These are phyloP conservation scores for Xestia ashworthii DNA, from an alignment of 2,888 invertebrate genomes.

Conservation along the genomic window DNA sequence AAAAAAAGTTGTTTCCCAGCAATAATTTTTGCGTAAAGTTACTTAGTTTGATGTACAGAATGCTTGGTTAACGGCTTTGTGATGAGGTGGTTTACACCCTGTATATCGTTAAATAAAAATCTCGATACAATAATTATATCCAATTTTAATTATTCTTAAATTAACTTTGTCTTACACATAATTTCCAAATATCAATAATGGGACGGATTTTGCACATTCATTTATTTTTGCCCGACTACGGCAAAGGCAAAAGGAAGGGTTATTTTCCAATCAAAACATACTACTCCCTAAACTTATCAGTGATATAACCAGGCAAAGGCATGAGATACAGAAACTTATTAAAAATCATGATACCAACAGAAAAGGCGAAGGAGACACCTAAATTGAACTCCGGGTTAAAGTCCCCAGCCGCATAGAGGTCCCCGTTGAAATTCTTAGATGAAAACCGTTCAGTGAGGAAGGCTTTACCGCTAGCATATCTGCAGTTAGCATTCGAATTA, in stretches of 20 bases:
- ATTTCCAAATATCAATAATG: slow-evolving; percentile 7
- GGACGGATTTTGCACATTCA: slow-evolving; percentile 37
- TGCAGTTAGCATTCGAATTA: slow-evolving; percentile 91
- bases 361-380: slow-evolving; percentile 95
- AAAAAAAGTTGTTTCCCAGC: too few species aligned
- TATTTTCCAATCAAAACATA: neutral
- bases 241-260: too few species aligned
- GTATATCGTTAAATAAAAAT: too few species aligned
- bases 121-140: neutral
- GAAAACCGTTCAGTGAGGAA: slow-evolving; percentile 94
- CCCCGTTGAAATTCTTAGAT: slow-evolving; percentile 89
- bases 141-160: slow-evolving; percentile 32
- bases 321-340: slow-evolving; percentile 96
- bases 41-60: too few species aligned
- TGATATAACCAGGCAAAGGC: slow-evolving; percentile 95
- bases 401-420: slow-evolving; percentile 90
- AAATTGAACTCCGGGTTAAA: slow-evolving; percentile 94
- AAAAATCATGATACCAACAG: slow-evolving; percentile 94
- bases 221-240: neutral
- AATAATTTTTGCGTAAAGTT: too few species aligned
- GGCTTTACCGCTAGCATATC: slow-evolving; percentile 93
- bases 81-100: too few species aligned
- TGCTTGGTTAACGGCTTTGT: too few species aligned
- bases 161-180: slow-evolving; percentile 4
- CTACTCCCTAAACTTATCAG: slow-evolving; percentile 96